These are phyloP conservation scores for Typhlomys cinereus DNA, from an alignment of 2,113 vertebrate genomes.

Conservation along the genomic window DNA sequence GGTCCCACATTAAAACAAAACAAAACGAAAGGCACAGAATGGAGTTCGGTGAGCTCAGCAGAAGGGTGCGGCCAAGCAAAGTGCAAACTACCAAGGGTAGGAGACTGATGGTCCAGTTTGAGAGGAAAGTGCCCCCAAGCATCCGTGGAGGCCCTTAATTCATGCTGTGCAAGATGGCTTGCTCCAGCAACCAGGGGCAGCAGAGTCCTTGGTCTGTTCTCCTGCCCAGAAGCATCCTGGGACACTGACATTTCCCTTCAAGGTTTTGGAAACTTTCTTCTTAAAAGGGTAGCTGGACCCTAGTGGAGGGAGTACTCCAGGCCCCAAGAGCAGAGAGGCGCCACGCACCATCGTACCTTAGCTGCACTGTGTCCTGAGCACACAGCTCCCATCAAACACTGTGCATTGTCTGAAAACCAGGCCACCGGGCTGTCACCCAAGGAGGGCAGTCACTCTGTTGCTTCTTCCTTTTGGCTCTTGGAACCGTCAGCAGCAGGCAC, in stretches of 20 bases:
- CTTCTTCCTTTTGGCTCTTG: neutral
- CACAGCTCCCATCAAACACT: neutral
- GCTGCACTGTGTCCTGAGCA: neutral
- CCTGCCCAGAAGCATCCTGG: accelerated
- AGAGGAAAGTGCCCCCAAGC: too few species aligned
- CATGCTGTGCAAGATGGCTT: too few species aligned
- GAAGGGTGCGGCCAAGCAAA: neutral
- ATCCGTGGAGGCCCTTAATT: too few species aligned
- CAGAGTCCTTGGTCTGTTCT: neutral
- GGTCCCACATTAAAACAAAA: too few species aligned
- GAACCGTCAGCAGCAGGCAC: neutral
- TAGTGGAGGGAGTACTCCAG: neutral
- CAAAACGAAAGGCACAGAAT: neutral
- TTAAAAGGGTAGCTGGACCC: neutral
- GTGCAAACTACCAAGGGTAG: neutral
- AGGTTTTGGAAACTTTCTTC: neutral
- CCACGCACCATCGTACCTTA: neutral
- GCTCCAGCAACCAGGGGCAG: neutral
- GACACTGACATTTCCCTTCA: neutral
- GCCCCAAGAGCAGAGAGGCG: neutral
- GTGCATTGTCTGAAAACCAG: conserved; percentile 43
- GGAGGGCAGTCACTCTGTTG: neutral
- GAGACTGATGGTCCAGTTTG: too few species aligned
- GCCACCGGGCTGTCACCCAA: neutral
- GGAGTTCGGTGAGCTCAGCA: neutral